Base-by-base conservation (phyloP, 2,888 invertebrate genomes). In the Drosophila putrida region DNA sequence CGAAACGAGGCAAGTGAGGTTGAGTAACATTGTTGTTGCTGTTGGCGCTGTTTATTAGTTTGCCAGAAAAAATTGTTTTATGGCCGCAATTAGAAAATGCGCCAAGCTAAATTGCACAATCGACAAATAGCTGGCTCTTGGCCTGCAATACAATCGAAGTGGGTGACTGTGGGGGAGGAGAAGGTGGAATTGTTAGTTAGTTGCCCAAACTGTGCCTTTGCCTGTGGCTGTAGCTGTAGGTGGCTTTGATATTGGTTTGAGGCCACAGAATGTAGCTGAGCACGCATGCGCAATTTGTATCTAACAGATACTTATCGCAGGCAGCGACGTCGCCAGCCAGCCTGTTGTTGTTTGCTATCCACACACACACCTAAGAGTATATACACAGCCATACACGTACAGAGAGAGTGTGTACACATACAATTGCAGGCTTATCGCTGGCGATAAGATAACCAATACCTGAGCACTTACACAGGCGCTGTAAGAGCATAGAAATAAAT, bases 271-370 rank as follows among this genome's bases (percentile, higher is more conserved):
- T 62, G 62, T 71, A 78, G 71, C 82, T 75, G 78, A 89, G 84
- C 84, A 90, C 90, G 88, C 89, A 90, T 88, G 91, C 90, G 90
- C 91, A 91, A 91, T 90, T 90, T 87, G 90, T 91, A 85, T 85
- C 89, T 89, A 80, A 82, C 71, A 82, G 88, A 90, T 89, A 82
- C 83, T 89, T 90, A 91, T 90, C 90, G 83, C 75, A 27, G 33
- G 43, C 31, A 20, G 20, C 50, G 35, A 36, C 44, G 55, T 46
- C 54, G 65, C 54, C 39, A 27, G 39, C 38, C 39, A 39, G 72
- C 73, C 58, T 68, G 73, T 68, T 69, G 62, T 75, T 78, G 82
- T 78, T 81, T 81, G 82, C 55, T 71, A 44, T 58, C 31, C 39
- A 71, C 74, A 65, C 46, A 58, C 54, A 60, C 57, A 46, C 28